Evolutionary conservation across 2,888 invertebrate species (phyloP).

Genomic region (Noctua pronuba): DNA sequence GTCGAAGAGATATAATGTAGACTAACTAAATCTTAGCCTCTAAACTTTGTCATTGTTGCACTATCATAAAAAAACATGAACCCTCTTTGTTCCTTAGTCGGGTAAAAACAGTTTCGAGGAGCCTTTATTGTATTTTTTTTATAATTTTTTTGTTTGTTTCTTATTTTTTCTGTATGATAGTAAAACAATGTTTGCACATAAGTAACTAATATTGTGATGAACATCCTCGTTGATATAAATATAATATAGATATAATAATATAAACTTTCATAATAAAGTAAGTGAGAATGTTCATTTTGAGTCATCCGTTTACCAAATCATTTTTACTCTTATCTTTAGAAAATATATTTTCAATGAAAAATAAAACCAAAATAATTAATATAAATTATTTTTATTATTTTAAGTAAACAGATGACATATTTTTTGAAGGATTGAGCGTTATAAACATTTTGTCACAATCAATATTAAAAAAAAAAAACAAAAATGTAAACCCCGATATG

Average conservation of each 20-base stretch:
- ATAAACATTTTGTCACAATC: slow-evolving; percentile 61
- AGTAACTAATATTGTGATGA: slow-evolving; percentile 19
- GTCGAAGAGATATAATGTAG: slow-evolving; percentile 75
- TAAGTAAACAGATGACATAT: slow-evolving; percentile 56
- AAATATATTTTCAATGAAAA: slow-evolving; percentile 8
- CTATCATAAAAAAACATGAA: slow-evolving; percentile 34
- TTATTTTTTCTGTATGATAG: slow-evolving; percentile 21
- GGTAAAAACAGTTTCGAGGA: neutral
- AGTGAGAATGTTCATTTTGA: slow-evolving; percentile 29
- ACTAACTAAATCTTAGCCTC: slow-evolving; percentile 80
- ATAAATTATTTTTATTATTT: slow-evolving; percentile 42
- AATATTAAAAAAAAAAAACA: neutral
- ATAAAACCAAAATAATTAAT: slow-evolving; percentile 37
- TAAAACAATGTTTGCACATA: slow-evolving; percentile 44
- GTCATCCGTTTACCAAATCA: slow-evolving; percentile 53
- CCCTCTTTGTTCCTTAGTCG: neutral
- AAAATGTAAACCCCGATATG: neutral
- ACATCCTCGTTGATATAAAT: slow-evolving; percentile 25
- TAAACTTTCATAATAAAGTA: slow-evolving; percentile 7
- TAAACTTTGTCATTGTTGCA: slow-evolving; percentile 66
- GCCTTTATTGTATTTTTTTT: neutral
- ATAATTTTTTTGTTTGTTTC: too few relatives aligned
- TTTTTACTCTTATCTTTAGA: neutral
- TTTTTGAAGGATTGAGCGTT: slow-evolving; percentile 72
- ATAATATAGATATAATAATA: slow-evolving; percentile 22